phyloP scores from a whole-genome alignment of 2,797 vertebrate genomes.

The Gymnothorax javanicus region DNA sequence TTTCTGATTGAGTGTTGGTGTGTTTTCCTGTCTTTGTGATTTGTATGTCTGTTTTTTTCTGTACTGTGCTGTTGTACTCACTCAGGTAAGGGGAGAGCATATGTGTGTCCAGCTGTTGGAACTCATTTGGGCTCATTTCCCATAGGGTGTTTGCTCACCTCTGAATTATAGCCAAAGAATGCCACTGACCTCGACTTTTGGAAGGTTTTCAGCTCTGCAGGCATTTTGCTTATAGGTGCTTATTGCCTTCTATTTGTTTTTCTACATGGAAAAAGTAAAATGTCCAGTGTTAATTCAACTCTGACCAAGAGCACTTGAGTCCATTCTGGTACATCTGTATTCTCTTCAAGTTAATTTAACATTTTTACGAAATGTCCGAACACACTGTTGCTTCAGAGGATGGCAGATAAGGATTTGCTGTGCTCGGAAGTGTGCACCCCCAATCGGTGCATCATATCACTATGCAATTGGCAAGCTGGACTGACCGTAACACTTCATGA shows the following conservation, averaged over 20 bases:
- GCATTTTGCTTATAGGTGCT: not conserved
- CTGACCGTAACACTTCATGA: not conserved
- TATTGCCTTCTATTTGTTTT: not conserved
- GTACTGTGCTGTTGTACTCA: slow-evolving; percentile 11
- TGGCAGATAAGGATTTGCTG: not conserved
- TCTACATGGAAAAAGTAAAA: not conserved
- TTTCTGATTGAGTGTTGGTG: not conserved
- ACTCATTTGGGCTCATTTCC: not conserved
- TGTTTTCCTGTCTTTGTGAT: not conserved
- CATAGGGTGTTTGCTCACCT: not conserved
- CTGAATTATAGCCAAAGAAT: not conserved
- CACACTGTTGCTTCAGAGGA: not conserved
- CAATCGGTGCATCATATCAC: not conserved
- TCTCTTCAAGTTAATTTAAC: no score
- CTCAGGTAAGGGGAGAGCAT: slow-evolving; percentile 41
- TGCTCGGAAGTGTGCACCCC: not conserved
- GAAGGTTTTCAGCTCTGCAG: not conserved
- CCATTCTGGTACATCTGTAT: no score
- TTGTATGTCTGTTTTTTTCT: slow-evolving; percentile 19
- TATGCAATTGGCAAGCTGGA: not conserved
- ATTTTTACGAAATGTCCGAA: not conserved
- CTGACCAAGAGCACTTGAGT: no score
- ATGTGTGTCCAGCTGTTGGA: slow-evolving; percentile 32
- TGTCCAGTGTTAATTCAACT: no score
- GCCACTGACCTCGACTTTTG: not conserved